These are phyloP conservation scores for Propithecus deckenii DNA, from an alignment of 2,797 vertebrate species.

Conservation along the genomic window DNA sequence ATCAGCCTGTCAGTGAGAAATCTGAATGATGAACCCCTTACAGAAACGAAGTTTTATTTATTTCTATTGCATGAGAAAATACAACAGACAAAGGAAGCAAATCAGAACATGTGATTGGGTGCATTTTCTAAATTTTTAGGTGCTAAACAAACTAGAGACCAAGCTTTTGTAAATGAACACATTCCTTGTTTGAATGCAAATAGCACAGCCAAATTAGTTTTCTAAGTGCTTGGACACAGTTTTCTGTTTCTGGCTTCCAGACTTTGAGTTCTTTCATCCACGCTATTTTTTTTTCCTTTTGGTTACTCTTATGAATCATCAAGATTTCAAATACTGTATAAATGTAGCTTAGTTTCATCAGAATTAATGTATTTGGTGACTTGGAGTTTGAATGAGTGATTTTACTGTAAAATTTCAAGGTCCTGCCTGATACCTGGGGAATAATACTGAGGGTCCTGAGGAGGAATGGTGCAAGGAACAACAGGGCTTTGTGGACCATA, in stretches of 20 bases:
- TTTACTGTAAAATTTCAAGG: background rate
- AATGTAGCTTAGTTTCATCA: background rate
- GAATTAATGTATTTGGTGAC: background rate
- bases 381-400: background rate
- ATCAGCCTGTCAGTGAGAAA: background rate
- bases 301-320: background rate
- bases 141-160: background rate
- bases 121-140: slow-evolving; percentile 1
- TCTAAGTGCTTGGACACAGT: background rate
- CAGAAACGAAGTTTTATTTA: slow-evolving; percentile 20
- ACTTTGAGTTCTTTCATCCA: background rate
- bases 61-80: slow-evolving; percentile 32
- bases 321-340: background rate
- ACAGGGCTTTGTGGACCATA: background rate
- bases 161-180: background rate
- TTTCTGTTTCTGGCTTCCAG: background rate
- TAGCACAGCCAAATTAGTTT: slow-evolving; percentile 24
- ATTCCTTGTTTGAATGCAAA: slow-evolving; percentile 25
- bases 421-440: background rate
- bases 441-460: background rate
- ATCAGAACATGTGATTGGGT: background rate
- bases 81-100: background rate
- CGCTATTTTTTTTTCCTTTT: background rate
- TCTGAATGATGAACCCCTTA: background rate
- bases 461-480: background rate